phyloP scores from a whole-genome alignment of 1,140 invertebrate genomes.

The Nasonia vitripennis region DNA sequence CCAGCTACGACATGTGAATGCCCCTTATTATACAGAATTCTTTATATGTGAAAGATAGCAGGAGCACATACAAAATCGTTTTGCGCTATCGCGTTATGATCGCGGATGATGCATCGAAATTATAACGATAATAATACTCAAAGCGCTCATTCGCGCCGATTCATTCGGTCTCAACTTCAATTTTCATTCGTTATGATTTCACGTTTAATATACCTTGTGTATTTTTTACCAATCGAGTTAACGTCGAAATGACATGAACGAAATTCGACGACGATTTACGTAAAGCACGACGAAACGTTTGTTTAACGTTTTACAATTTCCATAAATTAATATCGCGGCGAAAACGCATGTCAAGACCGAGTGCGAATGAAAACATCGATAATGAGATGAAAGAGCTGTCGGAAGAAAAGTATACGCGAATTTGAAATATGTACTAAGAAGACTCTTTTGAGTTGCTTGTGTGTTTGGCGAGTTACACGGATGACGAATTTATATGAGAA shows the following conservation, averaged over 20 bases:
- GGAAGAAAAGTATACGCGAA: not conserved
- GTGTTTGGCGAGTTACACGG: not conserved
- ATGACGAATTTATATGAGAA: slow-evolving; percentile 26
- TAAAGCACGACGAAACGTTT: not conserved
- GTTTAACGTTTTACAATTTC: not conserved
- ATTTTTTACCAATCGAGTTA: not conserved
- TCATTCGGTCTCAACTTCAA: slow-evolving; percentile 6
- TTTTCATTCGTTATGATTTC: not conserved
- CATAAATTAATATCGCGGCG: not conserved
- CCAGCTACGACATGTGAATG: slow-evolving; percentile 15
- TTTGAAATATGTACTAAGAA: not conserved
- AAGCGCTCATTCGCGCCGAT: not conserved
- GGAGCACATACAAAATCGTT: slow-evolving; percentile 38
- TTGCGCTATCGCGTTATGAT: slow-evolving; percentile 24
- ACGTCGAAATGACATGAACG: not conserved
- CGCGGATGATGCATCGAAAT: not conserved
- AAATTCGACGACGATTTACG: not conserved
- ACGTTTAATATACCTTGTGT: no score
- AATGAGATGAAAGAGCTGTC: not conserved
- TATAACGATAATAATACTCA: not conserved
- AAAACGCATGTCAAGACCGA: not conserved
- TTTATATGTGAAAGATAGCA: slow-evolving; percentile 41
- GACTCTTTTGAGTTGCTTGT: not conserved
- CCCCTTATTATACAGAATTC: not conserved
- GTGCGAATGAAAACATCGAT: not conserved